Percentiles rank a stretch among this genome's conserved stretches.
These are phyloP conservation scores for Heliconius congener DNA, from an alignment of 1,140 invertebrate species.

Conservation along the genomic window DNA sequence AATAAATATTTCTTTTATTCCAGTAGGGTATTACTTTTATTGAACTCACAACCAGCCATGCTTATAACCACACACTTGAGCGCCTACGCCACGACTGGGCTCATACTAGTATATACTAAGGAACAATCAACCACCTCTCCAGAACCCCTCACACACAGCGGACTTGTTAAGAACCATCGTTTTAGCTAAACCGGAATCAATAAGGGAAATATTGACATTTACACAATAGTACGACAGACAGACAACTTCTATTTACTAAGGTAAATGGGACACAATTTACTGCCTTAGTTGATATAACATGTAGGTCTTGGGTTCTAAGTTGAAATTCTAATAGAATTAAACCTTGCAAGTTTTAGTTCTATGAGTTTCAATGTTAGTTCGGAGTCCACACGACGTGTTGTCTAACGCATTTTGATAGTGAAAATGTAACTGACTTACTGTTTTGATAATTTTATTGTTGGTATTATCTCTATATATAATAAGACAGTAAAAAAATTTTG, in stretches of 20 bases:
- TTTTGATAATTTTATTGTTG: not conserved
- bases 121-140: not conserved
- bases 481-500: no score
- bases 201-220: slow-evolving; percentile 2
- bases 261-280: slow-evolving; percentile 5
- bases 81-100: no score
- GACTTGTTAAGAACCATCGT: not conserved
- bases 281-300: not conserved
- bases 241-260: slow-evolving; percentile 8
- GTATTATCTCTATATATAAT: no score
- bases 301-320: not conserved
- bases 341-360: not conserved
- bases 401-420: not conserved
- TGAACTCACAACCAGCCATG: no score
- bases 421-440: not conserved
- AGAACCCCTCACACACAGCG: not conserved
- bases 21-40: no score
- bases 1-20: no score
- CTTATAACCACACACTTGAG: no score
- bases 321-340: slow-evolving; percentile 9
- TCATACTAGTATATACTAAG: not conserved
- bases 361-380: not conserved
- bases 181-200: not conserved
- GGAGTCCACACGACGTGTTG: not conserved
- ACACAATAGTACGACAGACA: not conserved